Base-by-base conservation (phyloP, 1,140 invertebrate species). In the Neomicropteryx cornuta region DNA sequence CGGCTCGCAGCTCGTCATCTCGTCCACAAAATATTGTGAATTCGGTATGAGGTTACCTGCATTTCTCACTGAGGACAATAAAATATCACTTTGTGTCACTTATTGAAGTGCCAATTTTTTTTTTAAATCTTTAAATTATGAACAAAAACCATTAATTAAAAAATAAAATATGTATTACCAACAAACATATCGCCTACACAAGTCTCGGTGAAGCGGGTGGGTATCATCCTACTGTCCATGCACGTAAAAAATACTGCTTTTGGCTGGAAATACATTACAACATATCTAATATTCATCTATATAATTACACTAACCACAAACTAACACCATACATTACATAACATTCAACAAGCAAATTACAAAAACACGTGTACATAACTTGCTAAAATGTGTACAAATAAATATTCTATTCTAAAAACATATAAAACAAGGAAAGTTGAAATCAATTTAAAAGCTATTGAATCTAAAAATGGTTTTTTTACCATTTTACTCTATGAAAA, bases 151-250 rank as follows among this genome's bases (percentile, higher is more conserved):
- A 33, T 36, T 33, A 21, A 5, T 34, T 10, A 14, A 24, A 38
- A 16, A 11, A 5, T 20, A 13, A 11, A 37, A 37, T 37, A n/a
- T 3, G n/a, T 5, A 18, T 29, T 17, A 89, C 85, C 86, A 52
- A 96, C 83, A 73, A 95, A 97, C 89, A 95, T 95, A 58, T 97
- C 92, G 31, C 93, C 94, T 42, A 96, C 87, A 58, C 90, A 83
- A 38, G 88, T 92, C 71, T 94, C 84, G 23, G 90, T 94, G 65
- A 97, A 95, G 58, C 89, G 74, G 41, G 91, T 92, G 16, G 92
- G 89, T 48, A 96, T 83, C 83, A 97, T 92, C 70, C 93, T 73
- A 62, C 87, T 91, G 70, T 97, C 93, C 83, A 97, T 96, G 65
- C 93, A 97, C 13, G 90, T 93, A 63, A 97, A 94, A 66, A 97